phyloP scores from a whole-genome alignment of 2,113 vertebrate genomes.

The Menidia beryllina region DNA sequence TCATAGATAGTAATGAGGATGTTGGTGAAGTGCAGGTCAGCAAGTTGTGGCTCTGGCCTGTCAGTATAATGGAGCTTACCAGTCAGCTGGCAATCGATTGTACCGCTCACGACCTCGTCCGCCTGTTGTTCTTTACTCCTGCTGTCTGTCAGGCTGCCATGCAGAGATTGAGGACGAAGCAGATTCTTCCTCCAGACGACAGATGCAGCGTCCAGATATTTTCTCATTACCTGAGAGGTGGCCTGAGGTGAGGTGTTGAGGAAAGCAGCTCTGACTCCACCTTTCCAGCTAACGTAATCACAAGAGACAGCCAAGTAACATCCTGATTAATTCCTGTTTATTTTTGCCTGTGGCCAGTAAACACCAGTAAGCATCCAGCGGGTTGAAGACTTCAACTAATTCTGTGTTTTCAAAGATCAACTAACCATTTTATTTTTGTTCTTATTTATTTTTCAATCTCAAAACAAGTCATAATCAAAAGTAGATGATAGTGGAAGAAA shows the following conservation, averaged over 20 bases:
- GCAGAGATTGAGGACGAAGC: slow-evolving; percentile 62
- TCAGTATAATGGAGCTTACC: slow-evolving; percentile 74
- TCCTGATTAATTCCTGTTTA: slow-evolving; percentile 20
- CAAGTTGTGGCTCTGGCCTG: slow-evolving; percentile 64
- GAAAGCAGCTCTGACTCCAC: slow-evolving; percentile 22
- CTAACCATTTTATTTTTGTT: background rate
- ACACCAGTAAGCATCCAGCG: slow-evolving; percentile 1
- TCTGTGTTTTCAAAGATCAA: background rate
- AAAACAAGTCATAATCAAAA: too few relatives aligned
- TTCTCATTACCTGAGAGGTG: slow-evolving; percentile 72
- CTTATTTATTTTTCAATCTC: too few relatives aligned
- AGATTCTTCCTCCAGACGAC: slow-evolving; percentile 59
- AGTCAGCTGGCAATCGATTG: slow-evolving; percentile 75
- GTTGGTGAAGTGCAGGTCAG: slow-evolving; percentile 61
- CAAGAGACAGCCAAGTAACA: slow-evolving; percentile 8
- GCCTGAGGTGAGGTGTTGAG: slow-evolving; percentile 47
- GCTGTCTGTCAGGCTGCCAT: slow-evolving; percentile 73
- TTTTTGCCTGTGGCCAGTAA: background rate
- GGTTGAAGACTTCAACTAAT: background rate
- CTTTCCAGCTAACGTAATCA: slow-evolving; percentile 21
- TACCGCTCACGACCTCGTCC: slow-evolving; percentile 50
- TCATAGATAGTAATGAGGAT: slow-evolving; percentile 74
- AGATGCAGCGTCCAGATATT: slow-evolving; percentile 63
- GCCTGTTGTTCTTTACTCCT: slow-evolving; percentile 73
- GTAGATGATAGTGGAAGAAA: background rate